A percentile compares a stretch with the other conserved stretches of the same genome.
These are phyloP conservation scores for Cygnus buccinator DNA, from an alignment of 2,113 vertebrate species.

Conservation along the genomic window DNA sequence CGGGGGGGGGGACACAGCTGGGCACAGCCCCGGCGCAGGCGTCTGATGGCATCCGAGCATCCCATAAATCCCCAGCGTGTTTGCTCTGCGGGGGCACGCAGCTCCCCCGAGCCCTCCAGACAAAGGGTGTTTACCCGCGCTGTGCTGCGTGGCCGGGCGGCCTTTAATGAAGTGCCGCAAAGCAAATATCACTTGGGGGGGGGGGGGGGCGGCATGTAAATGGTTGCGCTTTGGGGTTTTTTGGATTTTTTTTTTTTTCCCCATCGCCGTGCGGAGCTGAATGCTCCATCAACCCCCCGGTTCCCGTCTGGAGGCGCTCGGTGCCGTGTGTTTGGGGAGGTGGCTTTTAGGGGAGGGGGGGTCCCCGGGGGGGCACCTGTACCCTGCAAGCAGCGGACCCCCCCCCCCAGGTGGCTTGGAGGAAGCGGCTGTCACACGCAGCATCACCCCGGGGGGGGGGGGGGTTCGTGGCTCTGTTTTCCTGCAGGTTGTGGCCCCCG, in stretches of 20 bases:
- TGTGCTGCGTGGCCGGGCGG: no score
- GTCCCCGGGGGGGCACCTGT: no score
- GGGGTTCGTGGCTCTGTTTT: neutral
- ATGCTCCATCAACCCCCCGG: no score
- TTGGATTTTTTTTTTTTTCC: neutral
- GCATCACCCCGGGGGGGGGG: no score
- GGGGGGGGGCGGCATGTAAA: no score
- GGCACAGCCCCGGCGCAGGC: neutral
- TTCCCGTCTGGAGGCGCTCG: neutral
- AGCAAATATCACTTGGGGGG: no score
- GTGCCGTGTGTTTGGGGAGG: neutral
- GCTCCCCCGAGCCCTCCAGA: neutral
- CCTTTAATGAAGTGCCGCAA: no score
- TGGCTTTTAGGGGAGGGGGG: neutral
- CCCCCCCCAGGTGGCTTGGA: no score
- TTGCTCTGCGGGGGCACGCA: no score
- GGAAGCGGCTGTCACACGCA: neutral
- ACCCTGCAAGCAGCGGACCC: no score
- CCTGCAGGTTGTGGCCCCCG: no score
- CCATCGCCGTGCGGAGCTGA: no score
- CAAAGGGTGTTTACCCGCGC: neutral
- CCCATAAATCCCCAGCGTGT: neutral
- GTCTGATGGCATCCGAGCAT: neutral
- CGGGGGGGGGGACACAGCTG: neutral
- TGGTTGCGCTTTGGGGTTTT: neutral